Base-by-base conservation (phyloP, 2,113 vertebrate genomes). In the Sterrhoptilus dennistouni region DNA sequence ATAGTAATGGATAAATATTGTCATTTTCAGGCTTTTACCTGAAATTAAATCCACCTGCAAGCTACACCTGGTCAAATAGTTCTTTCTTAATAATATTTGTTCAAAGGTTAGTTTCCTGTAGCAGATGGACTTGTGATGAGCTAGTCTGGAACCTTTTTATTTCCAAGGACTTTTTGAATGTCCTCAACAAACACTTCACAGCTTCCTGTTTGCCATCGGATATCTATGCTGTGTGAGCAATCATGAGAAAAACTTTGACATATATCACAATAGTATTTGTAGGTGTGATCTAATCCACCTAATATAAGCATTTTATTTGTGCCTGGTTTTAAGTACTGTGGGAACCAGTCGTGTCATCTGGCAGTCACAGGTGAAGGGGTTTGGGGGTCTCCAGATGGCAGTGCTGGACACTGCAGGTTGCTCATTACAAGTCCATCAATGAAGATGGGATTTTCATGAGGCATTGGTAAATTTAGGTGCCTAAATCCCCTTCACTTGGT, bases 351-450 rank as follows among this genome's bases (percentile, higher is more conserved):
- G 21, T 69, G 44, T 44, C 24, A 53, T 65, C 16, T 18, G 6
- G 31, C 22, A 66, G 24, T 19, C 64, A 22, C 14, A 77, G 17
- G 10, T 35, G 27, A 71, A 52, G 27, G 21, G 21, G 4, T 93
- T 77, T 85, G 44, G 7, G 50, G 8, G 2, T 74, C n/a, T 74
- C 36, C 60, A 65, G 50, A 80, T n/a, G 17, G 6, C 31, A 70
- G 11, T 31, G 20, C 45, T 74, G 31, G 44, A 54, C 20, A 28
- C n/a, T 78, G 83, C 36, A 28, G 16, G 56, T 77, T 0, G 0
- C 19, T 33, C 23, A 21, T 23, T 44, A 23, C 0, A 0, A 8
- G 12, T 35, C 14, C 4, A 16, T 29, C 0, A 1, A 12, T 36
- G 25, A 69, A 78, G 33, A 47, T 6, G 7, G 14, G 25, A 54